These are phyloP conservation scores for Nothocercus julius DNA, from an alignment of 2,113 vertebrate genomes.

Conservation along the genomic window DNA sequence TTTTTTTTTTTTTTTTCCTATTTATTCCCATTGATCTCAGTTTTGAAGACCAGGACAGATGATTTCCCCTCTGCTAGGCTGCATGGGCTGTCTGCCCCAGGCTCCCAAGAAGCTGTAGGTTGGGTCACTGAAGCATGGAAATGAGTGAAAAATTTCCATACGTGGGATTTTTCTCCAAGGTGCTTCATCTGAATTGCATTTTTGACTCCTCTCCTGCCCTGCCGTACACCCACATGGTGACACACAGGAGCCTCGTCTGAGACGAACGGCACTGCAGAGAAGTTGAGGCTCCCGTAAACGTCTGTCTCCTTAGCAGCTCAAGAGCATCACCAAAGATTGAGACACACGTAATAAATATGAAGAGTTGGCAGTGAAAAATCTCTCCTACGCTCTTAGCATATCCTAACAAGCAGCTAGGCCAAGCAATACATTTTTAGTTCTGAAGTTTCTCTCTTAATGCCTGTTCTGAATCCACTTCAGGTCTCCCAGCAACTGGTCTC, in stretches of 20 bases:
- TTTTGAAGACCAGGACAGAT: neutral
- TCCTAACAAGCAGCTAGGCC: neutral
- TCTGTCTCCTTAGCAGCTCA: neutral
- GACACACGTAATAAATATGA: neutral
- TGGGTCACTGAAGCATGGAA: neutral
- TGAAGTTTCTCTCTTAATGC: neutral
- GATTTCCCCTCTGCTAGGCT: neutral
- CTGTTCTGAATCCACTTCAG: neutral
- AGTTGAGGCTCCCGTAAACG: neutral
- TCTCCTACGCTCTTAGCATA: neutral
- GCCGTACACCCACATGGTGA: accelerated
- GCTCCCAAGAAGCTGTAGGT: neutral
- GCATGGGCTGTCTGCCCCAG: neutral
- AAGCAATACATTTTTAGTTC: neutral
- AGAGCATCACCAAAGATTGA: neutral
- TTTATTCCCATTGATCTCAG: neutral
- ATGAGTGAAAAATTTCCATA: neutral
- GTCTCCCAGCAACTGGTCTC: neutral
- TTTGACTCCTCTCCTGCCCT: neutral
- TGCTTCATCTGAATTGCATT: neutral
- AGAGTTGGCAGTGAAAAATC: neutral
- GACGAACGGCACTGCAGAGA: accelerated
- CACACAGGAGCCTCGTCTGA: neutral
- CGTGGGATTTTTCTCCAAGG: neutral
- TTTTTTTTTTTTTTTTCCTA: neutral